A percentile compares a stretch with the other conserved stretches of the same genome.
phyloP scores from a whole-genome alignment of 2,888 invertebrate genomes.

The Drosophila buzzatii region DNA sequence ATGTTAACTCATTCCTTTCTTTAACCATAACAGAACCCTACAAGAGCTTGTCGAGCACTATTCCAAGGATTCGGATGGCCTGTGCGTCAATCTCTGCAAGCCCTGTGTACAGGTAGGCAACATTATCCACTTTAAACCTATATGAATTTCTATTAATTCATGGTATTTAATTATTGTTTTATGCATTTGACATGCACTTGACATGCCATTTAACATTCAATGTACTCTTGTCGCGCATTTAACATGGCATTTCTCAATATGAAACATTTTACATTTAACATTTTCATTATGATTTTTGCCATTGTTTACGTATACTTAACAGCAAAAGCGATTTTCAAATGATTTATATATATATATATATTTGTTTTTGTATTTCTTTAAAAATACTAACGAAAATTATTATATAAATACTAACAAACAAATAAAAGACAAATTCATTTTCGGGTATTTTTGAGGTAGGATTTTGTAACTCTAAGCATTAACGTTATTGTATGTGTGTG shows the following conservation, averaged over 20 bases:
- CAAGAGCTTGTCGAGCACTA: slow-evolving; percentile 99
- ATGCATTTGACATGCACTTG: slow-evolving; percentile 42
- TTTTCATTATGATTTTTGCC: slow-evolving; percentile 45
- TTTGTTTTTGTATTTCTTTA: slow-evolving; percentile 46
- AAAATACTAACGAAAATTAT: slow-evolving; percentile 53
- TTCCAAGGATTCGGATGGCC: slow-evolving; percentile 98
- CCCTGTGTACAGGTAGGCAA: slow-evolving; percentile 94
- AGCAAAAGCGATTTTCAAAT: slow-evolving; percentile 31
- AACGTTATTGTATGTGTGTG: slow-evolving; percentile 44
- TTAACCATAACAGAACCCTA: slow-evolving; percentile 88
- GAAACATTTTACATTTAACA: slow-evolving; percentile 35
- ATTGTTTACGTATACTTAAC: slow-evolving; percentile 32
- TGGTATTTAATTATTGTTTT: slow-evolving; percentile 63
- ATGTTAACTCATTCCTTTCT: background rate
- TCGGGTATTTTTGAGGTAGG: slow-evolving; percentile 86
- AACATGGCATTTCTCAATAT: slow-evolving; percentile 39
- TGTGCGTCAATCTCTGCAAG: slow-evolving; percentile 98
- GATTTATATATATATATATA: slow-evolving; percentile 27
- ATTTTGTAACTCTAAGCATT: slow-evolving; percentile 59
- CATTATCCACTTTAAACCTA: background rate
- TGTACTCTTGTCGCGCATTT: slow-evolving; percentile 33
- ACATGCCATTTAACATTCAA: slow-evolving; percentile 44
- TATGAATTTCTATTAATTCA: slow-evolving; percentile 24
- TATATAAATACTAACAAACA: slow-evolving; percentile 64
- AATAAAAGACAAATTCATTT: slow-evolving; percentile 85